These are phyloP conservation scores for Serranus cabrilla DNA, from an alignment of 2,797 vertebrate genomes.

Conservation along the genomic window DNA sequence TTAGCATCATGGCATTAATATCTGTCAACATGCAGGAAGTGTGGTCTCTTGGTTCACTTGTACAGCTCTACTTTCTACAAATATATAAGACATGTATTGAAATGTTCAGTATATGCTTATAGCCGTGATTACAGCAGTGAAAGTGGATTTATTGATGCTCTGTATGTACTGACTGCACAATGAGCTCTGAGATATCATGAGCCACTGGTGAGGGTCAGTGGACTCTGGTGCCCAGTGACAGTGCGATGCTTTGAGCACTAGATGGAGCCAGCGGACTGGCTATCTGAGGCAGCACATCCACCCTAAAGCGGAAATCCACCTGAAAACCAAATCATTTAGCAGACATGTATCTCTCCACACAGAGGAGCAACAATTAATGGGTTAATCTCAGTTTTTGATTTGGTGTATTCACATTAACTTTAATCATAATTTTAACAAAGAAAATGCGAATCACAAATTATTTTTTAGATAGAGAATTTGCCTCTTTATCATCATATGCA, in stretches of 20 bases:
- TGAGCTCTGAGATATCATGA: not conserved
- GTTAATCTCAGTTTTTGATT: not conserved
- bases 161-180: not conserved
- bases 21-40: not conserved
- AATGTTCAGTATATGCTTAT: not conserved
- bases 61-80: not conserved
- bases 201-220: not conserved
- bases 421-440: not conserved
- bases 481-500: not conserved
- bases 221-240: not conserved
- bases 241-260: slow-evolving; percentile 61
- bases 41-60: not conserved
- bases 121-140: not conserved
- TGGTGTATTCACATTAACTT: not conserved
- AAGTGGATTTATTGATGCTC: not conserved
- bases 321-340: not conserved
- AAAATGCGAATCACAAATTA: too few relatives aligned
- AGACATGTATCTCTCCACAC: not conserved
- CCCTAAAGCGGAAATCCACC: not conserved
- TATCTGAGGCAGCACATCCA: not conserved
- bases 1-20: not conserved
- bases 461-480: not conserved
- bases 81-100: not conserved
- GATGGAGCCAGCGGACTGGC: slow-evolving; percentile 67
- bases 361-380: not conserved